Base-by-base conservation (phyloP, 2,797 vertebrate species). In the Chelmon rostratus region DNA sequence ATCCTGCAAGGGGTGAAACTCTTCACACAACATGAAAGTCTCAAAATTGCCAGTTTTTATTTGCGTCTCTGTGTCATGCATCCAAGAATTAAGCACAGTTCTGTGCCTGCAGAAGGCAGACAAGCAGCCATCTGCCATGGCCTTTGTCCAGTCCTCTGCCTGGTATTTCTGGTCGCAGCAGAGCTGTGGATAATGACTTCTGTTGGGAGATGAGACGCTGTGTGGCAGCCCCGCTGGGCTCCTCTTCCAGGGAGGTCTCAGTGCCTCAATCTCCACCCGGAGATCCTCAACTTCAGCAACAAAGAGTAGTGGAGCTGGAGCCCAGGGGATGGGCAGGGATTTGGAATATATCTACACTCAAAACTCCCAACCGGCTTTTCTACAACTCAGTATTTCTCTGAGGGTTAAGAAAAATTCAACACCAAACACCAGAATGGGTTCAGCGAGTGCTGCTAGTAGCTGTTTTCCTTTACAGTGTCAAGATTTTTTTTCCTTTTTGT, bases 131-230 rank as follows among this genome's bases (percentile, higher is more conserved):
- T 85, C 84, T 79, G 87, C 68, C 66, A 2, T 82, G 81, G 73
- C 79, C 83, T 87, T 57, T 72, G 81, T 90, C 85, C 82, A 84
- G 79, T 59, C 35, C 54, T 58, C 59, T 66, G 65, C 50, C 67
- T 70, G 74, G 67, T 72, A 56, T 81, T 56, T 77, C 18, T 65
- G 67, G 65, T 54, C 35, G 28, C 79, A 80, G 86, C 66, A 63
- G 64, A 82, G 65, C 73, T 42, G 65, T 69, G 67, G 83, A 82
- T 90, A 89, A 88, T 82, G 79, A 85, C 76, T 83, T 56, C 67
- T 87, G 65, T 74, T 57, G 77, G 87, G 77, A 76, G 78, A 79
- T 73, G 82, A 80, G 85, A 57, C 62, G 11, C 72, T 79, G 54
- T 42, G 78, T 67, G 71, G 73, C 68, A 38, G 68, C 62, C 61